These are phyloP conservation scores for Rhinoderma darwinii DNA, from an alignment of 2,113 vertebrate genomes.

Conservation along the genomic window DNA sequence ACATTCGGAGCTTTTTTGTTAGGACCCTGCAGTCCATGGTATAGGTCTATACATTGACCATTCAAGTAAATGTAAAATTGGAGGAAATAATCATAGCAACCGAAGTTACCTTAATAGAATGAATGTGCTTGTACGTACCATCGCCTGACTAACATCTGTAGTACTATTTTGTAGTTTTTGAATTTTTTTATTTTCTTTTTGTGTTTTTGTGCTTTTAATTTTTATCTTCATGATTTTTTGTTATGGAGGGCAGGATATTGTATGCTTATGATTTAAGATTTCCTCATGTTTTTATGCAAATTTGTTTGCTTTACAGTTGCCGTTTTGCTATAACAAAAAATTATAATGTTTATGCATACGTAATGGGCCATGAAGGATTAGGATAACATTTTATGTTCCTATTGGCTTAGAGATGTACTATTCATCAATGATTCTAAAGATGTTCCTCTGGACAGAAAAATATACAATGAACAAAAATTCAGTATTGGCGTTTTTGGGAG, in stretches of 20 bases:
- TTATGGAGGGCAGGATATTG: background rate
- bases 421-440: background rate
- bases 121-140: background rate
- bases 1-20: background rate
- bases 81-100: background rate
- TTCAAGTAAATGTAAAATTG: background rate
- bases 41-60: background rate
- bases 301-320: background rate
- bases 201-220: background rate
- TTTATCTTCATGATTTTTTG: conserved; percentile 1
- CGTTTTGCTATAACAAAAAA: background rate
- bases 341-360: background rate
- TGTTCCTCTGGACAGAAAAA: background rate
- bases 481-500: too few relatives aligned
- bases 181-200: background rate
- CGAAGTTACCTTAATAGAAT: background rate
- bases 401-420: background rate
- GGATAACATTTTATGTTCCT: background rate
- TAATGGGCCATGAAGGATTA: background rate
- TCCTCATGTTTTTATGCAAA: background rate
- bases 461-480: background rate
- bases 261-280: background rate
- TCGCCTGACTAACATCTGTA: background rate
- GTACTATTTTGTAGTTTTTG: background rate
- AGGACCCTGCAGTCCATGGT: background rate